Evolutionary conservation across 2,888 invertebrate species (phyloP).

Genomic region (Ellobium chinense): DNA sequence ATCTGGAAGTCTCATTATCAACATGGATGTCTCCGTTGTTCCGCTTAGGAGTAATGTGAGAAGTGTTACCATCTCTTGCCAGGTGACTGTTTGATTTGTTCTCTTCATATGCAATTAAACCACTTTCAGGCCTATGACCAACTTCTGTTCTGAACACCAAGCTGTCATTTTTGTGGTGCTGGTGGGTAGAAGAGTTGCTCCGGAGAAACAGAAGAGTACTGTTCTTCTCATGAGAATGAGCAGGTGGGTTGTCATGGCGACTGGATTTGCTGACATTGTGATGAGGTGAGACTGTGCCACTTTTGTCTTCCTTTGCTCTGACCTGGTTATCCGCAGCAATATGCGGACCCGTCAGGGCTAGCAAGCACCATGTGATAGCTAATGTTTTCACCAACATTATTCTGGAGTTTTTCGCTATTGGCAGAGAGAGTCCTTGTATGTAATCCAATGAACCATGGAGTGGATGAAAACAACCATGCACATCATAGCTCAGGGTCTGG

Average conservation of each 20-base stretch:
- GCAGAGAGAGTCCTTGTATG: too few relatives aligned
- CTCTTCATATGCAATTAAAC: background rate
- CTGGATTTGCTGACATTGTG: background rate
- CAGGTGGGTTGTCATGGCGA: background rate
- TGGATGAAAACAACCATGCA: too few relatives aligned
- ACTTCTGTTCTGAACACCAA: slow-evolving; percentile 17
- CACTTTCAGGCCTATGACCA: background rate
- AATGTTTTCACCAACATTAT: slow-evolving; percentile 27
- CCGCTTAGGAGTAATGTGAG: background rate
- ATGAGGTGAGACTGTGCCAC: too few relatives aligned
- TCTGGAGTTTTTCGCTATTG: too few relatives aligned
- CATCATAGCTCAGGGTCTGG: too few relatives aligned
- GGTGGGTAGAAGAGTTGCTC: slow-evolving; percentile 43
- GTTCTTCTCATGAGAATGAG: slow-evolving; percentile 10
- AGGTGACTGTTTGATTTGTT: background rate
- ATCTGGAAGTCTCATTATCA: too few relatives aligned
- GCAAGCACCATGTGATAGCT: slow-evolving; percentile 29
- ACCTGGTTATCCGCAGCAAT: background rate
- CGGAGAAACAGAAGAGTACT: background rate
- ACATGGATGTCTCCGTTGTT: background rate
- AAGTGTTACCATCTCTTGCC: background rate
- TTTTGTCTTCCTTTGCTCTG: background rate
- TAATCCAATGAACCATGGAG: too few relatives aligned
- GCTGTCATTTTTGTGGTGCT: slow-evolving; percentile 39
- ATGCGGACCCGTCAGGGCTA: slow-evolving; percentile 27